Conservation (phyloP, 2,888 invertebrate species). For the Danaus chrysippus region DNA sequence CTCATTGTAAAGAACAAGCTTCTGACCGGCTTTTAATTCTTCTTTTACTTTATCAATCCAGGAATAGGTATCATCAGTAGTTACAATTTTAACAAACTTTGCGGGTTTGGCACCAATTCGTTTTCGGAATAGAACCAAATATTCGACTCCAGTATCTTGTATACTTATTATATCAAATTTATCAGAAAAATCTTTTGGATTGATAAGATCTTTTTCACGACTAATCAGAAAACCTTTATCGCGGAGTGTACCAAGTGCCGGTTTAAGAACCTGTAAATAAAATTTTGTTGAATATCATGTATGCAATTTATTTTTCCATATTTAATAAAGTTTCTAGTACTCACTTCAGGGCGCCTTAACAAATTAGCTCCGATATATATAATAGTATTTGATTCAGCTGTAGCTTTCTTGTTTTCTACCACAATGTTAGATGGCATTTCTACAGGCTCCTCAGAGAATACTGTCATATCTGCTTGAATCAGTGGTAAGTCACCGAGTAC, state of each 20-base stretch:
- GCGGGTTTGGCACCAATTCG: slow-evolving; percentile 63
- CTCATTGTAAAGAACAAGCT: slow-evolving; percentile 83
- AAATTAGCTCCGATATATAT: slow-evolving; percentile 76
- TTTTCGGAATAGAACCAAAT: slow-evolving; percentile 76
- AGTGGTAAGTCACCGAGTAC: slow-evolving; percentile 83
- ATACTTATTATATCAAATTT: slow-evolving; percentile 72
- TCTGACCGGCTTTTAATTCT: slow-evolving; percentile 61
- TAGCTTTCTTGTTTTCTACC: slow-evolving; percentile 81
- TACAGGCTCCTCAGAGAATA: slow-evolving; percentile 74
- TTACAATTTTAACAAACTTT: slow-evolving; percentile 66
- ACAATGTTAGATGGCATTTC: slow-evolving; percentile 73
- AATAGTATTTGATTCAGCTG: slow-evolving; percentile 72
- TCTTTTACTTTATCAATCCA: slow-evolving; percentile 78
- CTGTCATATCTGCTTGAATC: slow-evolving; percentile 82
- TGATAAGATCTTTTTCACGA: slow-evolving; percentile 75
- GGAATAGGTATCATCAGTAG: slow-evolving; percentile 57
- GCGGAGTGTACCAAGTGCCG: slow-evolving; percentile 68
- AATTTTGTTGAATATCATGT: slow-evolving; percentile 1
- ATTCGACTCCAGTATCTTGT: slow-evolving; percentile 72
- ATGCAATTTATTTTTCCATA: not conserved
- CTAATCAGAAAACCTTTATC: slow-evolving; percentile 81
- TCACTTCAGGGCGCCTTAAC: slow-evolving; percentile 69
- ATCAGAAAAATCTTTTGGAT: slow-evolving; percentile 59
- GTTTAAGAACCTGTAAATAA: slow-evolving; percentile 57
- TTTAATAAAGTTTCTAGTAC: slow-evolving; percentile 25